phyloP scores from a whole-genome alignment of 2,888 invertebrate genomes.

The Eupithecia dodoneata region DNA sequence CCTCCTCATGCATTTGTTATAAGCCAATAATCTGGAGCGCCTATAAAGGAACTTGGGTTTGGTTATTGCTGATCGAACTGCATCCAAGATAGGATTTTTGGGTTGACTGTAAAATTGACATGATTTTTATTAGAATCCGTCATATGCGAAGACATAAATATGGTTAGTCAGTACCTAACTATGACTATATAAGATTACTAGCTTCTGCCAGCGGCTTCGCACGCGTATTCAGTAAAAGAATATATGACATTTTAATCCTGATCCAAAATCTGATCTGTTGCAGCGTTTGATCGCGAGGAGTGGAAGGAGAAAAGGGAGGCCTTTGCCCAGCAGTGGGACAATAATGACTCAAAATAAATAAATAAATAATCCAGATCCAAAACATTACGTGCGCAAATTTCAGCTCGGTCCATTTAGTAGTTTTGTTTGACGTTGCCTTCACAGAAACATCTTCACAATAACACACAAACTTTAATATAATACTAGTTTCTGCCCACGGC shows the following conservation, averaged over 20 bases:
- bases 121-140: background rate
- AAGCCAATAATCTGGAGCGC: slow-evolving; percentile 59
- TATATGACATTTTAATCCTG: too few relatives aligned
- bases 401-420: background rate
- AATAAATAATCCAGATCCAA: too few relatives aligned
- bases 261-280: too few relatives aligned
- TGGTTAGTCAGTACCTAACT: background rate
- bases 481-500: too few relatives aligned
- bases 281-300: too few relatives aligned
- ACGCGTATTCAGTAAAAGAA: background rate
- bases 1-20: slow-evolving; percentile 63
- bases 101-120: background rate
- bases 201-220: background rate
- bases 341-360: too few relatives aligned
- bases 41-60: slow-evolving; percentile 19
- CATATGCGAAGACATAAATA: background rate
- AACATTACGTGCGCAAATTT: too few relatives aligned
- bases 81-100: background rate
- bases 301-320: too few relatives aligned
- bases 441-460: background rate
- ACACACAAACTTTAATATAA: too few relatives aligned
- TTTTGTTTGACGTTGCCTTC: background rate
- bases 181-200: background rate
- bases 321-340: too few relatives aligned
- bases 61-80: slow-evolving; percentile 5